These are phyloP conservation scores for Herpailurus yagouaroundi DNA, from an alignment of 2,113 vertebrate species.

Conservation along the genomic window DNA sequence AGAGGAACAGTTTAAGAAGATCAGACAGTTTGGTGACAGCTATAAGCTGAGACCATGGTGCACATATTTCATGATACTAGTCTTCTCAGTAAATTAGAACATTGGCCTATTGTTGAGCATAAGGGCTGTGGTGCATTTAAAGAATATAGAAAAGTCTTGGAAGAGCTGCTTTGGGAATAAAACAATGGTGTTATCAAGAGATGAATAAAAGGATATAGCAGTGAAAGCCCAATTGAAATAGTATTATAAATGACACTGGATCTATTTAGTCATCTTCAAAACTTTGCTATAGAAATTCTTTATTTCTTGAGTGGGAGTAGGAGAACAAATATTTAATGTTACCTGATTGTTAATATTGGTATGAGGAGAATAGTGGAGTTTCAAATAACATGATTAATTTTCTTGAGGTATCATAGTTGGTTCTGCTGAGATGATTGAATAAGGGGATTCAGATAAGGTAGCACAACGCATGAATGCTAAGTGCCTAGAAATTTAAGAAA, in stretches of 20 bases:
- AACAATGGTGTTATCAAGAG: background rate
- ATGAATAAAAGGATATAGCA: background rate
- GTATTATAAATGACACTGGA: background rate
- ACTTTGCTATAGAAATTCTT: background rate
- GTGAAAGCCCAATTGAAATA: background rate
- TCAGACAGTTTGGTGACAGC: background rate
- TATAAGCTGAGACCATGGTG: background rate
- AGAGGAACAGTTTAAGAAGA: background rate
- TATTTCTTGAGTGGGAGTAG: background rate
- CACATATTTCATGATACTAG: background rate
- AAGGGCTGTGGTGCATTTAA: background rate
- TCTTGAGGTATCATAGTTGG: background rate
- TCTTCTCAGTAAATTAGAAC: background rate
- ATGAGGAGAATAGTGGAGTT: background rate
- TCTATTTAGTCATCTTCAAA: background rate
- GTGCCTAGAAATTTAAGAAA: background rate
- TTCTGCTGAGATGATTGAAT: background rate
- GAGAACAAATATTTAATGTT: background rate
- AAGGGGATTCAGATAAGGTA: background rate
- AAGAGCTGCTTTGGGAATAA: conserved; percentile 13
- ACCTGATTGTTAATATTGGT: background rate
- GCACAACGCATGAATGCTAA: background rate
- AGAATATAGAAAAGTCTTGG: background rate
- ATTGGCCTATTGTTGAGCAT: background rate
- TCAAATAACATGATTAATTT: background rate